These are phyloP conservation scores for Benthosema pterotum DNA, from an alignment of 2,797 vertebrate species.

Conservation along the genomic window DNA sequence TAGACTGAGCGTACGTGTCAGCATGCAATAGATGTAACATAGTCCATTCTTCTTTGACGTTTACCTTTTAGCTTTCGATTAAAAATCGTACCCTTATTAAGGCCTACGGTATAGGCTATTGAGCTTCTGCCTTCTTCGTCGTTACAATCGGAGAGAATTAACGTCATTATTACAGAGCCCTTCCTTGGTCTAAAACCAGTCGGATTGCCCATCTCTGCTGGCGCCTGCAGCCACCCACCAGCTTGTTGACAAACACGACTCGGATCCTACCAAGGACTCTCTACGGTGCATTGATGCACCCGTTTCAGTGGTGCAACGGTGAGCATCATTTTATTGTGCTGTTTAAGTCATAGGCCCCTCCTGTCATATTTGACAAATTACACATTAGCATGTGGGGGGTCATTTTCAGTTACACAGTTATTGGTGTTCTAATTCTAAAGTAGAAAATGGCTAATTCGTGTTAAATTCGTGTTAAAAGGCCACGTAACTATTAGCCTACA, in stretches of 20 bases:
- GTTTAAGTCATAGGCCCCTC: conserved; percentile 21
- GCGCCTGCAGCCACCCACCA: conserved; percentile 43
- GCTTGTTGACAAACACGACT: conserved; percentile 74
- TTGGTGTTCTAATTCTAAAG: no score
- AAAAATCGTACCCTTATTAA: conserved; percentile 10
- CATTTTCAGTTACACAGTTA: no score
- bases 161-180: conserved; percentile 20
- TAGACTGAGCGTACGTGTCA: no score
- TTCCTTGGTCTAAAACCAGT: neutral
- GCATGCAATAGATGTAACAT: conserved; percentile 26
- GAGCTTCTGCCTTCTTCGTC: conserved; percentile 33
- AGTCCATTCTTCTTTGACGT: neutral
- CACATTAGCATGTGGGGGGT: neutral
- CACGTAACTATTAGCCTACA: no score
- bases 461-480: neutral
- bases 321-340: conserved; percentile 61
- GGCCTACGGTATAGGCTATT: conserved; percentile 13
- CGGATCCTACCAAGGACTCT: conserved; percentile 58
- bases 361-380: neutral
- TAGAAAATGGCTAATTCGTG: no score
- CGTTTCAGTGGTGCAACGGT: conserved; percentile 95
- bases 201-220: conserved; percentile 22
- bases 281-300: conserved; percentile 87
- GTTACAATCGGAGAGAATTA: conserved; percentile 24
- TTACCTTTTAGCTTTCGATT: conserved; percentile 19